Conservation (phyloP, 2,113 vertebrate species). For the Mobula birostris region DNA sequence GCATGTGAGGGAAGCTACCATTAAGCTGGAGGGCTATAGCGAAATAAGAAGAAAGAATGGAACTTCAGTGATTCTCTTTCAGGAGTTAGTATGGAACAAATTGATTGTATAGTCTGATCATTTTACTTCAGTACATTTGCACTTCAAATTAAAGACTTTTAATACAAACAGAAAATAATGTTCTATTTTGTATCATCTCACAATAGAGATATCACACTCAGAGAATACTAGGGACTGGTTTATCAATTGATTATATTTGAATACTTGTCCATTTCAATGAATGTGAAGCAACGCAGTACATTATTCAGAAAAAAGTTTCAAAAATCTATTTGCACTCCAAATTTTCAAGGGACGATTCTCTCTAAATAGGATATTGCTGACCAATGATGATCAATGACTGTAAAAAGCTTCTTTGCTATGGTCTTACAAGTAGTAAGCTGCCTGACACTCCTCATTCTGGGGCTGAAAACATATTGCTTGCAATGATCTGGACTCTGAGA, state of each 20-base stretch:
- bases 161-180: not conserved
- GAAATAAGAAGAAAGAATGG: no score
- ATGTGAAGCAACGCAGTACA: not conserved
- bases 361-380: not conserved
- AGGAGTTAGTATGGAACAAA: no score
- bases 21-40: no score
- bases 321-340: not conserved
- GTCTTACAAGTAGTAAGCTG: not conserved
- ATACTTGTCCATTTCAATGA: not conserved
- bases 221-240: not conserved
- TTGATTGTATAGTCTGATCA: no score
- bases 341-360: not conserved
- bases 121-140: not conserved
- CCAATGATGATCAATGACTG: not conserved
- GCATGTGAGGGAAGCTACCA: no score
- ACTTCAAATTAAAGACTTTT: not conserved
- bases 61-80: no score
- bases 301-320: conserved; percentile 2
- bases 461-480: not conserved
- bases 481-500: not conserved
- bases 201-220: not conserved
- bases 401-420: not conserved
- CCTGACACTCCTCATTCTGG: not conserved
- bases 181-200: not conserved
- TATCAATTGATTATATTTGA: not conserved